Evolutionary conservation across 2,113 vertebrate genomes (phyloP).

Genomic region (Amphiprion percula): DNA sequence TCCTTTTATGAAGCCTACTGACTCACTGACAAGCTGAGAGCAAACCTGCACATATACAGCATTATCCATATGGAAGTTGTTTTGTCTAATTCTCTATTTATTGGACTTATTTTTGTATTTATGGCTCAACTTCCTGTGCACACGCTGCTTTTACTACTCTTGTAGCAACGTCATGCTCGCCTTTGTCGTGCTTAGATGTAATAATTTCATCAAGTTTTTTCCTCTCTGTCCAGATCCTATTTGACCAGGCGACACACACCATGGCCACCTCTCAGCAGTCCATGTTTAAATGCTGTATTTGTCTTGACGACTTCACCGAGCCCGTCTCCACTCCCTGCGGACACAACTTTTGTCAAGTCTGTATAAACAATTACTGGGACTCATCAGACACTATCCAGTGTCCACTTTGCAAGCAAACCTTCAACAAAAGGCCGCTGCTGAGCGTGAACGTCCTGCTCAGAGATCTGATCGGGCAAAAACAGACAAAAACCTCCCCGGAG

Average conservation of each 20-base stretch:
- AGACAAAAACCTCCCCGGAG: not conserved
- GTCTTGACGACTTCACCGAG: slow-evolving; percentile 3
- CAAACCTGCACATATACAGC: no score
- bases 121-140: no score
- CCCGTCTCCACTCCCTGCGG: slow-evolving; percentile 12
- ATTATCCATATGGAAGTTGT: no score
- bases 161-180: no score
- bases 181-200: no score
- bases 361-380: slow-evolving; percentile 15
- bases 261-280: not conserved
- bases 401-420: slow-evolving; percentile 16
- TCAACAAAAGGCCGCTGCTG: not conserved
- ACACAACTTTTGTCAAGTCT: slow-evolving; percentile 29
- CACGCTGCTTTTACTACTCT: no score
- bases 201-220: not conserved
- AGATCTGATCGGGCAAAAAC: slow-evolving; percentile 2
- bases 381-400: not conserved
- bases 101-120: no score
- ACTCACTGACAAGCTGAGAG: no score
- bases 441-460: slow-evolving; percentile 1
- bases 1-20: no score
- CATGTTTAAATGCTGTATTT: slow-evolving; percentile 5
- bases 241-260: not conserved
- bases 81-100: no score
- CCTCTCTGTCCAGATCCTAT: not conserved